Evolutionary conservation across 1,140 invertebrate species (phyloP).

Genomic region (Papilio helenus): DNA sequence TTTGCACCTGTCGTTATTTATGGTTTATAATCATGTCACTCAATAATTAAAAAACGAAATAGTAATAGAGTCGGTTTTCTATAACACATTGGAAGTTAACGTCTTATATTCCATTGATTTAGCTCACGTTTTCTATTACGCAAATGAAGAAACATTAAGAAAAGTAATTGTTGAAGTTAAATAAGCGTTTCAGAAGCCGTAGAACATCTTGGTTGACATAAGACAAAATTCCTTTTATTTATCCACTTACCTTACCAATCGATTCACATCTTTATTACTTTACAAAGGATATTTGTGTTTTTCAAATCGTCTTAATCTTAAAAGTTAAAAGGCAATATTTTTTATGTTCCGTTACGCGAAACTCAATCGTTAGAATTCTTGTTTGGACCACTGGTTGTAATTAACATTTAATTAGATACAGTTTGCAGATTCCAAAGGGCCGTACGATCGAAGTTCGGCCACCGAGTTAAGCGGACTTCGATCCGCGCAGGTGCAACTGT

Average conservation of each 20-base stretch:
- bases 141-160: not conserved
- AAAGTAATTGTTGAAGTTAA: not conserved
- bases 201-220: too few relatives aligned
- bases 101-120: not conserved
- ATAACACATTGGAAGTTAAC: not conserved
- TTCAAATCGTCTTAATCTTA: not conserved
- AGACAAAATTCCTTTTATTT: too few relatives aligned
- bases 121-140: not conserved
- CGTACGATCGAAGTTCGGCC: conserved; percentile 58
- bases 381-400: conserved; percentile 42
- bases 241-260: not conserved
- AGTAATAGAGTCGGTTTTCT: conserved; percentile 30
- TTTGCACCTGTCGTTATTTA: conserved; percentile 40
- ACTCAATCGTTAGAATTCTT: conserved; percentile 29
- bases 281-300: conserved; percentile 1
- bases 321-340: not conserved
- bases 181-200: not conserved
- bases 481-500: conserved; percentile 69
- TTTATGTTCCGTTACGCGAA: conserved; percentile 13
- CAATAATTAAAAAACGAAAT: conserved; percentile 38
- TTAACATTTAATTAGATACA: conserved; percentile 73
- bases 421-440: conserved; percentile 58
- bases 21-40: conserved; percentile 39
- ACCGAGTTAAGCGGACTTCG: conserved; percentile 49
- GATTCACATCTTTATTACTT: not conserved